Conservation (phyloP, 2,113 vertebrate genomes). For the Phoenicopterus ruber region DNA sequence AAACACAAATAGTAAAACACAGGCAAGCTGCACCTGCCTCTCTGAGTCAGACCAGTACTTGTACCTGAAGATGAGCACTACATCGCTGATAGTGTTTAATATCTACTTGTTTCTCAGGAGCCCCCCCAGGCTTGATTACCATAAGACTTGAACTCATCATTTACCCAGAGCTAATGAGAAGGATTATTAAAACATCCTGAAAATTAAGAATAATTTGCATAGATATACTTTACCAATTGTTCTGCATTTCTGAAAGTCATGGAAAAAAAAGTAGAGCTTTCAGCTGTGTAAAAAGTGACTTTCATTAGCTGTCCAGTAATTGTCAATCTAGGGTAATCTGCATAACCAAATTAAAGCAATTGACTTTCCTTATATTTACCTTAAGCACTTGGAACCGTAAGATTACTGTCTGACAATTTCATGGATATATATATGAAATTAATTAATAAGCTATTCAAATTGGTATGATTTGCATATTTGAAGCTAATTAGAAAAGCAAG, state of each 20-base stretch:
- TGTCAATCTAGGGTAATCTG: neutral
- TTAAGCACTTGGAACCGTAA: constrained; percentile 15
- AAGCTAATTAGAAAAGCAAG: constrained; percentile 25
- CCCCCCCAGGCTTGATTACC: neutral
- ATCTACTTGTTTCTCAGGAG: neutral
- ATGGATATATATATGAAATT: neutral
- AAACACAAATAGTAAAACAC: neutral
- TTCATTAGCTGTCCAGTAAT: neutral
- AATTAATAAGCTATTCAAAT: constrained; percentile 37
- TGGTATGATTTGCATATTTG: constrained; percentile 7
- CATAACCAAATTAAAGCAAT: constrained; percentile 15
- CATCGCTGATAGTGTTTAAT: neutral
- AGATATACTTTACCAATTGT: neutral
- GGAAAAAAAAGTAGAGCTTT: neutral
- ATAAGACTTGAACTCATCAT: neutral
- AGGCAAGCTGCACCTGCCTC: neutral
- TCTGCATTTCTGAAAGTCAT: constrained; percentile 27
- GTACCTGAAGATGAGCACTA: neutral
- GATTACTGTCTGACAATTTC: constrained; percentile 23
- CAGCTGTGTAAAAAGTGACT: neutral
- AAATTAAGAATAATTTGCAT: constrained; percentile 39
- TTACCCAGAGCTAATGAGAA: constrained; percentile 19
- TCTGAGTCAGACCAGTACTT: neutral
- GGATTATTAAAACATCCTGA: constrained; percentile 47
- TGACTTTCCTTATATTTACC: constrained; percentile 33